Evolutionary conservation across 2,888 invertebrate genomes (phyloP).

Genomic region (Diploptera punctata): DNA sequence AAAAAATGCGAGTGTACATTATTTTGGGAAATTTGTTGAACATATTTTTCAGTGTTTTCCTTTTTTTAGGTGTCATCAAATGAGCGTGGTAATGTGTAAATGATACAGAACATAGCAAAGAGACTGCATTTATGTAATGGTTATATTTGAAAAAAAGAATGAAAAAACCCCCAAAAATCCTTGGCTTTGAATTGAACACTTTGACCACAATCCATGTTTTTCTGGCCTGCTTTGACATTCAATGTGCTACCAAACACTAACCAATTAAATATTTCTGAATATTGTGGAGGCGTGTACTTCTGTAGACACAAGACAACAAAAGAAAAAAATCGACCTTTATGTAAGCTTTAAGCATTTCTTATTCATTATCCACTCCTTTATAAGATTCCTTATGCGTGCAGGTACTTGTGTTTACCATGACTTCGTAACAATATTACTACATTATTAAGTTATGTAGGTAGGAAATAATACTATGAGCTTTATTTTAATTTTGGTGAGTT

Average conservation of each 20-base stretch:
- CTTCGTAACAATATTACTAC: too few relatives aligned
- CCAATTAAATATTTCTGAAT: conserved; percentile 35
- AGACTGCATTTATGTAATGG: conserved; percentile 26
- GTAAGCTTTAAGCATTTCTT: conserved; percentile 37
- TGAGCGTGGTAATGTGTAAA: conserved; percentile 30
- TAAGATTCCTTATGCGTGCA: too few relatives aligned
- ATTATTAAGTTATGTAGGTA: too few relatives aligned
- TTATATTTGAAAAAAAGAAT: conserved; percentile 28
- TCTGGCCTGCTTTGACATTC: conserved; percentile 32
- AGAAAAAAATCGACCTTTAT: conserved; percentile 40
- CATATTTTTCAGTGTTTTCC: conserved; percentile 33
- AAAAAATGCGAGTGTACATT: conserved; percentile 28
- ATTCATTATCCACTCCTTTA: conserved; percentile 28
- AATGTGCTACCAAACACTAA: conserved; percentile 40
- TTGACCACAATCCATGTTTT: conserved; percentile 36
- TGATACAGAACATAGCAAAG: conserved; percentile 15
- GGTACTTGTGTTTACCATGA: too few relatives aligned
- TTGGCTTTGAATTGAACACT: conserved; percentile 37
- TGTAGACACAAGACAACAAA: conserved; percentile 37
- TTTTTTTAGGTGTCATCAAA: conserved; percentile 31
- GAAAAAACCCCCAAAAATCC: conserved; percentile 28
- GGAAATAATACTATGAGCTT: too few relatives aligned
- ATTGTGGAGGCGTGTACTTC: conserved; percentile 39
- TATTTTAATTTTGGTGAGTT: too few relatives aligned
- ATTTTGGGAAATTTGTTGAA: conserved; percentile 24